Base-by-base conservation (phyloP, 2,888 invertebrate genomes). In the Cerastis rubricosa region DNA sequence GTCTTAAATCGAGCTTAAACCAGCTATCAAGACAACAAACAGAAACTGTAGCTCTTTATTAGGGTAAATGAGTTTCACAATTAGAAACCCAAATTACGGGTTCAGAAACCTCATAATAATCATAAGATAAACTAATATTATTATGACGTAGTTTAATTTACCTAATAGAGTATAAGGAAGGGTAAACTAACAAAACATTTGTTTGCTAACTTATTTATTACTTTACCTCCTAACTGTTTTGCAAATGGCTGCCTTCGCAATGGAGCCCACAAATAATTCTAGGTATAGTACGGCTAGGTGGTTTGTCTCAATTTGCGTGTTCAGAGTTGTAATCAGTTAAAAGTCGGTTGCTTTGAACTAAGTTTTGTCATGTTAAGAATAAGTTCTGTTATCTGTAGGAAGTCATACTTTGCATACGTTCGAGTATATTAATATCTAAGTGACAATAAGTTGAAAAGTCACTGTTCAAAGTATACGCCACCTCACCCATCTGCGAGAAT, bases 131-230 rank as follows among this genome's bases (percentile, higher is more conserved):
- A 40, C 40, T n/a, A 40, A 40, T 63, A 14, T 22, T n/a, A 63
- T n/a, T 40, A 40, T 63, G 22, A 12, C 7, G 17, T 25, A 57
- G 14, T 57, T 57, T 74, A 12, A 71, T 47, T 47, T 71, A 25
- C 29, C 14, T 43, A 29, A 61, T 43, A 7, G 22, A 57, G n/a
- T 35, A 45, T 17, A 35, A 78, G 54, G 29, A 70, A 61, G 40
- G 54, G 54, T 29, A 43, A 74, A 40, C 25, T 57, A n/a, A 43
- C 22, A 49, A 19, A 54, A 47, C 22, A 45, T 40, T 45, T 35
- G 7, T 29, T 51, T n/a, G 11, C 45, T 7, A 65, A 59, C 9
- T 61, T 65, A 69, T 83, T 82, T 64, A 57, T 77, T 49, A 63
- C 29, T 45, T 35, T 25, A 29, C n/a, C 29, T 43, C 69, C 45